Conservation (phyloP, 2,888 invertebrate genomes). For the Eledone cirrhosa region DNA sequence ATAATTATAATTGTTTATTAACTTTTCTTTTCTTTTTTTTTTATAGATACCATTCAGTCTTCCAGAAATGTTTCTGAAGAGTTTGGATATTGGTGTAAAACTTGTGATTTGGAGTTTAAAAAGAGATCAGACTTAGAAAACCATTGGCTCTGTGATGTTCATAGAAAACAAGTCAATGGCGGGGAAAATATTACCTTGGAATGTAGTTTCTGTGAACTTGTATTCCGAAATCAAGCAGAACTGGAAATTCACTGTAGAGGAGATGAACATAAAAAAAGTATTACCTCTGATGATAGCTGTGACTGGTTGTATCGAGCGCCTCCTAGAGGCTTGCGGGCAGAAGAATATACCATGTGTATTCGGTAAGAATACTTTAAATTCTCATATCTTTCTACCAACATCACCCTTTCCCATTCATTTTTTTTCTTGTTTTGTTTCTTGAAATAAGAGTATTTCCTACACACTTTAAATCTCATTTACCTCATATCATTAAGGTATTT, state of each 20-base stretch:
- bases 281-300: slow-evolving; percentile 74
- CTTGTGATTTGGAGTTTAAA: slow-evolving; percentile 53
- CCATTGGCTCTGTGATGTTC: slow-evolving; percentile 65
- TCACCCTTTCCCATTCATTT: too few species aligned
- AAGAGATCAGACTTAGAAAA: slow-evolving; percentile 52
- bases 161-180: slow-evolving; percentile 73
- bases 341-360: slow-evolving; percentile 75
- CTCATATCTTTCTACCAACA: too few species aligned
- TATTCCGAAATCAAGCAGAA: slow-evolving; percentile 51
- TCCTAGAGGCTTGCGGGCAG: slow-evolving; percentile 75
- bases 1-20: too few species aligned
- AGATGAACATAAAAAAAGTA: slow-evolving; percentile 72
- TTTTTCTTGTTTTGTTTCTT: too few species aligned
- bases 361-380: slow-evolving; percentile 62
- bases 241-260: slow-evolving; percentile 59
- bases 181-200: slow-evolving; percentile 32
- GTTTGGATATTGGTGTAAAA: slow-evolving; percentile 38
- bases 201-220: slow-evolving; percentile 54
- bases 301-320: slow-evolving; percentile 74
- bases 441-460: too few species aligned
- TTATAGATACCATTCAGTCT: slow-evolving; percentile 12
- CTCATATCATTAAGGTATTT: too few species aligned
- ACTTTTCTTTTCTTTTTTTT: not conserved
- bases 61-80: not conserved
- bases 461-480: too few species aligned